A percentile compares a stretch with the other conserved stretches of the same genome.
These are phyloP conservation scores for Alligator sinensis DNA, from an alignment of 2,113 vertebrate genomes.

Conservation along the genomic window DNA sequence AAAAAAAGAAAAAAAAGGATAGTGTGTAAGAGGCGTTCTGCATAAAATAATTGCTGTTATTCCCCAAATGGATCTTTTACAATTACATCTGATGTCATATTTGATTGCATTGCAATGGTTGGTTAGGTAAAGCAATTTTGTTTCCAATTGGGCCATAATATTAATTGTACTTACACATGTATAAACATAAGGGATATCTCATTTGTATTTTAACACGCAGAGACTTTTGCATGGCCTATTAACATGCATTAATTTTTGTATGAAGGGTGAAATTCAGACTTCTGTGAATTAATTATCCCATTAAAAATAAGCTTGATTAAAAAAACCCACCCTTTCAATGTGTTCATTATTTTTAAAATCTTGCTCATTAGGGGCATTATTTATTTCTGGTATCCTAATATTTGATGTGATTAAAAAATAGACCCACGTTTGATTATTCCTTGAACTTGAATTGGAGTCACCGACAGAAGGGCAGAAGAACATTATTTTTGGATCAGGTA, in stretches of 20 bases:
- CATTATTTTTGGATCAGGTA: background rate
- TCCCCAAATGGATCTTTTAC: constrained; percentile 73
- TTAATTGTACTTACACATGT: constrained; percentile 82
- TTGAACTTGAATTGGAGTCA: background rate
- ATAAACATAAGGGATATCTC: constrained; percentile 73
- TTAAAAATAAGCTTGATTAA: constrained; percentile 11
- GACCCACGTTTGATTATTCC: background rate
- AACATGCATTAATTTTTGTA: constrained; percentile 56
- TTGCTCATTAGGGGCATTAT: background rate
- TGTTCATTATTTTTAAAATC: background rate
- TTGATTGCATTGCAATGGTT: constrained; percentile 80
- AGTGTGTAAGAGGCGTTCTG: constrained; percentile 27
- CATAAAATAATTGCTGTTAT: constrained; percentile 76
- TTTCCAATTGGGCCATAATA: constrained; percentile 66
- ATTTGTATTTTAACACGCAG: constrained; percentile 73
- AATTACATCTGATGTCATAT: constrained; percentile 74
- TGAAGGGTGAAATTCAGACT: constrained; percentile 14
- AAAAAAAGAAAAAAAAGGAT: background rate
- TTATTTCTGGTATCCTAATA: background rate
- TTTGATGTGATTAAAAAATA: background rate
- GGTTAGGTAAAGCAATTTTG: constrained; percentile 82
- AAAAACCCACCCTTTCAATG: background rate
- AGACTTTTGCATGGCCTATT: constrained; percentile 61
- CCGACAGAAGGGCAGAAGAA: background rate
- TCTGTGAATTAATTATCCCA: constrained; percentile 58